A percentile compares a stretch with the other conserved stretches of the same genome.
These are phyloP conservation scores for Pelodiscus sinensis DNA, from an alignment of 2,113 vertebrate species.

Conservation along the genomic window DNA sequence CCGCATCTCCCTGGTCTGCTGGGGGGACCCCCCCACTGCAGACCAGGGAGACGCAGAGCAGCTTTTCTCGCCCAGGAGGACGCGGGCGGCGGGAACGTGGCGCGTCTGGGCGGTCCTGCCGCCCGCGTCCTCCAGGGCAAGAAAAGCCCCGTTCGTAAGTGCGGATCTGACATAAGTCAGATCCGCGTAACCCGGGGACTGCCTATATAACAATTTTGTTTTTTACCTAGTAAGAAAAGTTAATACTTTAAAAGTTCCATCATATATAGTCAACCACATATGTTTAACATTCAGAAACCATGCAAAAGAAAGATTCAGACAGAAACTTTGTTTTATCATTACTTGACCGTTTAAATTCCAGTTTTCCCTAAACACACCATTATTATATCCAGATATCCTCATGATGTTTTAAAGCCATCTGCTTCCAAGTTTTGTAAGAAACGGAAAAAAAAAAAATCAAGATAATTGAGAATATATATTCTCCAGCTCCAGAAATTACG, in stretches of 20 bases:
- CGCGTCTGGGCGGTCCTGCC: no score
- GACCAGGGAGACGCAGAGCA: no score
- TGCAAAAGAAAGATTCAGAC: background rate
- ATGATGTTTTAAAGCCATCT: background rate
- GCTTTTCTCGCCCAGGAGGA: no score
- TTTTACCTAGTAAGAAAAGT: background rate
- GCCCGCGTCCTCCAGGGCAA: no score
- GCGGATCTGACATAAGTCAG: no score
- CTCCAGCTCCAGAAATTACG: slow-evolving; percentile 9
- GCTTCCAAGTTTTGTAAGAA: background rate
- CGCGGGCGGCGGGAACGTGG: no score
- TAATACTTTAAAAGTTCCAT: background rate
- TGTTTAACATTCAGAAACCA: background rate
- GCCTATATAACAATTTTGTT: background rate
- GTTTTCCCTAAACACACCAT: background rate
- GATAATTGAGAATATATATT: background rate
- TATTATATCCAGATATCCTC: background rate
- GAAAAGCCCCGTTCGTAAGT: no score
- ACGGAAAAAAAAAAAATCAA: background rate
- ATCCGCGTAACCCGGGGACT: no score
- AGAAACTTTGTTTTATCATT: background rate
- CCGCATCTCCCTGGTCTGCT: no score
- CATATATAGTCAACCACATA: background rate
- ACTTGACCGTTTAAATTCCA: background rate
- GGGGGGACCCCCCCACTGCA: no score